Evolutionary conservation across 2,797 vertebrate genomes (phyloP).

Genomic region (Ptychadena robeensis): DNA sequence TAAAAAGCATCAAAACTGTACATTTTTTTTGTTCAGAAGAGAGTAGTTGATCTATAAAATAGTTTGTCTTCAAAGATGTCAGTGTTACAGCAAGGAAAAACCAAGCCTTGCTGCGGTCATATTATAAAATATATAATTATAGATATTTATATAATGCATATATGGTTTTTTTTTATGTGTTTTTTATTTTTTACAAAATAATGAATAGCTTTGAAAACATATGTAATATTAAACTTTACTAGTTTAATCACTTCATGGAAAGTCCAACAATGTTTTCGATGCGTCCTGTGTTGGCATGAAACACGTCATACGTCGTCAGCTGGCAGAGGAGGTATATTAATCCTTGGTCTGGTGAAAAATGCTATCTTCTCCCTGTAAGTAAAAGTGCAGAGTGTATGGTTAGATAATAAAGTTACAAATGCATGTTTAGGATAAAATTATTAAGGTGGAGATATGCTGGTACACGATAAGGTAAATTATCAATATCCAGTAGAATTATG

Average conservation of each 20-base stretch:
- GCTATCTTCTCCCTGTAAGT: slow-evolving; percentile 95
- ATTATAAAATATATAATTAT: slow-evolving; percentile 83
- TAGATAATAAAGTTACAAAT: too few relatives aligned
- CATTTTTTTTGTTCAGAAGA: slow-evolving; percentile 78
- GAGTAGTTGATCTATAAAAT: slow-evolving; percentile 84
- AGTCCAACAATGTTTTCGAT: slow-evolving; percentile 83
- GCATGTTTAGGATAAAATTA: too few relatives aligned
- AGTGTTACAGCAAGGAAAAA: slow-evolving; percentile 85
- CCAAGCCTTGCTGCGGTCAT: slow-evolving; percentile 82
- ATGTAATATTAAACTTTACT: slow-evolving; percentile 79
- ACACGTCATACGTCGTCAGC: slow-evolving; percentile 93
- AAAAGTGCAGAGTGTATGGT: neutral
- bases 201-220: slow-evolving; percentile 80
- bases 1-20: slow-evolving; percentile 88
- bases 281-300: slow-evolving; percentile 87
- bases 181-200: slow-evolving; percentile 78
- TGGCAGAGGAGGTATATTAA: slow-evolving; percentile 95
- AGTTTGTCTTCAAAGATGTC: slow-evolving; percentile 82
- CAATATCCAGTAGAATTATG: too few relatives aligned
- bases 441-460: too few relatives aligned
- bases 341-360: slow-evolving; percentile 97
- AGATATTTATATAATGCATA: slow-evolving; percentile 72
- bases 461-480: too few relatives aligned
- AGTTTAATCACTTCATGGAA: slow-evolving; percentile 90
- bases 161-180: slow-evolving; percentile 74